Evolutionary conservation across 2,113 vertebrate genomes (phyloP).

Genomic region (Oenanthe melanoleuca): DNA sequence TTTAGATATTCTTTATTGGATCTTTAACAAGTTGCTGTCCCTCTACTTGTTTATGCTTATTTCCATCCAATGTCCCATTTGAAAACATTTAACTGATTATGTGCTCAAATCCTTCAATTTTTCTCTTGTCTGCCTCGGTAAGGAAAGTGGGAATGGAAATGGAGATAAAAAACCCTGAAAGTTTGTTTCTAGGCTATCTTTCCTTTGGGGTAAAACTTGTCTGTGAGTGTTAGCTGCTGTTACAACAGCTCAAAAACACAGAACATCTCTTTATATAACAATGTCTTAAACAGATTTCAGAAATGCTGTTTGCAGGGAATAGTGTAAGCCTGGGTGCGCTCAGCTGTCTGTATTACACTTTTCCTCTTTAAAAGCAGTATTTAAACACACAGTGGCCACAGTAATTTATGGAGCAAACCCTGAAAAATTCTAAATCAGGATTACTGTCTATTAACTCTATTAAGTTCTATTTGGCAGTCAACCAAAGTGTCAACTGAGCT

Average conservation of each 20-base stretch:
- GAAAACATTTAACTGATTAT: not conserved
- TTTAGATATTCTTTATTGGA: not conserved
- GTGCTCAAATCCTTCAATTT: not conserved
- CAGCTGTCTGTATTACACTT: not conserved
- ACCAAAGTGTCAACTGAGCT: slow-evolving; percentile 30
- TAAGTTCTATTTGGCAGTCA: slow-evolving; percentile 39
- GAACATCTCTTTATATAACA: not conserved
- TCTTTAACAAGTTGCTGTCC: not conserved
- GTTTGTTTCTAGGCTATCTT: not conserved
- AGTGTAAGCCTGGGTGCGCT: not conserved
- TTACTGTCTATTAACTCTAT: slow-evolving; percentile 51
- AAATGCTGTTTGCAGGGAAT: not conserved
- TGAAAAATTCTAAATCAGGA: slow-evolving; percentile 45
- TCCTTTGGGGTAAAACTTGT: not conserved
- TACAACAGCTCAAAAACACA: not conserved
- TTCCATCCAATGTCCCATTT: not conserved
- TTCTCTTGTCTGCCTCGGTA: not conserved
- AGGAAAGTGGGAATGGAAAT: not conserved
- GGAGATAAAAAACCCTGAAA: not conserved
- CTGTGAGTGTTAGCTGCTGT: not conserved
- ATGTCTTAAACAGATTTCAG: not conserved
- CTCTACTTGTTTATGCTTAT: not conserved
- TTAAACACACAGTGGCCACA: not conserved
- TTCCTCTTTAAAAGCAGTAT: not conserved
- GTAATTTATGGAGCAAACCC: slow-evolving; percentile 20